Evolutionary conservation across 1,140 invertebrate genomes (phyloP).

Genomic region (Bactericera cockerelli): DNA sequence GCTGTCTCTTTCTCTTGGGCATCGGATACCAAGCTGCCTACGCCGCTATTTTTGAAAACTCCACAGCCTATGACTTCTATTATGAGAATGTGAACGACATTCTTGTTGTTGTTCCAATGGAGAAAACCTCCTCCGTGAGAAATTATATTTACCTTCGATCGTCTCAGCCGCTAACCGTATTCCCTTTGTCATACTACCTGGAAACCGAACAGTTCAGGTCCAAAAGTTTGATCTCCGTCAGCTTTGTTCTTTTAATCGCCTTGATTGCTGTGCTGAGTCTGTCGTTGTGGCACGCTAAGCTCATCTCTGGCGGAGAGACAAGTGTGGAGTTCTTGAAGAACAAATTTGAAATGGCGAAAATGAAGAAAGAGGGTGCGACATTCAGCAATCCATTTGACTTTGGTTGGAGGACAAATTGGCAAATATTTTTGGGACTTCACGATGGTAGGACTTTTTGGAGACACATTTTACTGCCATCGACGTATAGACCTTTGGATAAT

Average conservation of each 20-base stretch:
- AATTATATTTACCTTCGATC: too few relatives aligned
- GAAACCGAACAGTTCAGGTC: background rate
- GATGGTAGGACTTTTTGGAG: constrained; percentile 45
- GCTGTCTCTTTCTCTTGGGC: constrained; percentile 70
- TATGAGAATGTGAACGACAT: constrained; percentile 35
- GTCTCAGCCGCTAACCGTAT: too few relatives aligned
- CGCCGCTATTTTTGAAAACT: constrained; percentile 44
- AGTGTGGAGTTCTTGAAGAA: constrained; percentile 88
- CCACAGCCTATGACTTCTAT: constrained; percentile 16
- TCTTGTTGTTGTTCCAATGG: too few relatives aligned
- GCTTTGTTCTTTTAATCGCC: constrained; percentile 34
- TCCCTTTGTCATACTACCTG: background rate
- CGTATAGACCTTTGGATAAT: constrained; percentile 56
- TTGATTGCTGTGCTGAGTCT: constrained; percentile 58
- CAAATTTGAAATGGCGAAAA: constrained; percentile 45
- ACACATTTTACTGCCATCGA: constrained; percentile 64
- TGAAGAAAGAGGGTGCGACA: constrained; percentile 36
- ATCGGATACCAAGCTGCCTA: constrained; percentile 75
- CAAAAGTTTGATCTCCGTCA: background rate
- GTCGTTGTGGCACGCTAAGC: constrained; percentile 60
- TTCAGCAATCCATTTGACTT: constrained; percentile 78
- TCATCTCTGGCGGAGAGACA: constrained; percentile 76
- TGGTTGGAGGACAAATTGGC: constrained; percentile 74
- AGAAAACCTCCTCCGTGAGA: too few relatives aligned
- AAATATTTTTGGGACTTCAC: constrained; percentile 64